These are phyloP conservation scores for Fistularia commersonii DNA, from an alignment of 2,797 vertebrate species.

Conservation along the genomic window DNA sequence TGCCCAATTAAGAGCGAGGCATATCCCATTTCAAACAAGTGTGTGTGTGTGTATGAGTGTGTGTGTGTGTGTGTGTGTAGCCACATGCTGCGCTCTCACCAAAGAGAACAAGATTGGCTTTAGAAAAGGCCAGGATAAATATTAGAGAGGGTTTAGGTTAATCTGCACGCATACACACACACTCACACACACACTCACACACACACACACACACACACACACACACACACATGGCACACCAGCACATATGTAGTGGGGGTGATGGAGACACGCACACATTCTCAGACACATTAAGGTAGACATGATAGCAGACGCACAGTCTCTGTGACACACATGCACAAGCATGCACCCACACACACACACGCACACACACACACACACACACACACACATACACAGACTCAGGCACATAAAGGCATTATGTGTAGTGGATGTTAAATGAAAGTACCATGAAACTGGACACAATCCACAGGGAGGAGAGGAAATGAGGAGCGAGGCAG, in stretches of 20 bases:
- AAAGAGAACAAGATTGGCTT: slow-evolving; percentile 75
- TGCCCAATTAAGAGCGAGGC: slow-evolving; percentile 66
- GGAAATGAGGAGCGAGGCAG: slow-evolving; percentile 26
- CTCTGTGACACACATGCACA: slow-evolving; percentile 9
- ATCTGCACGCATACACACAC: slow-evolving; percentile 52
- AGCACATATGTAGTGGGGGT: too few relatives aligned
- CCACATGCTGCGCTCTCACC: slow-evolving; percentile 59
- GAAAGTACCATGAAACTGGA: slow-evolving; percentile 50
- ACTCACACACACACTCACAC: slow-evolving; percentile 32
- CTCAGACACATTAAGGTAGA: slow-evolving; percentile 69
- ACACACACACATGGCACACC: slow-evolving; percentile 63
- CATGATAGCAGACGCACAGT: slow-evolving; percentile 41
- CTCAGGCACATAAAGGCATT: slow-evolving; percentile 23
- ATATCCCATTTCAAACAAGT: slow-evolving; percentile 71
- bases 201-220: slow-evolving; percentile 44
- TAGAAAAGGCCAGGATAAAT: slow-evolving; percentile 74
- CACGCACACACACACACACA: slow-evolving; percentile 9
- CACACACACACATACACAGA: slow-evolving; percentile 14
- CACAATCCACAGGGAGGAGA: slow-evolving; percentile 33
- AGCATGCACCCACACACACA: slow-evolving; percentile 26
- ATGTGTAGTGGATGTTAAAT: slow-evolving; percentile 38
- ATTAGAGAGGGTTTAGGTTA: slow-evolving; percentile 74
- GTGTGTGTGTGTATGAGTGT: slow-evolving; percentile 23
- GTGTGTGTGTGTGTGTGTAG: slow-evolving; percentile 30
- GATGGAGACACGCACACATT: too few relatives aligned